Percentiles rank a stretch among this genome's conserved stretches.
These are phyloP conservation scores for Osmerus eperlanus DNA, from an alignment of 2,113 vertebrate genomes.

Conservation along the genomic window DNA sequence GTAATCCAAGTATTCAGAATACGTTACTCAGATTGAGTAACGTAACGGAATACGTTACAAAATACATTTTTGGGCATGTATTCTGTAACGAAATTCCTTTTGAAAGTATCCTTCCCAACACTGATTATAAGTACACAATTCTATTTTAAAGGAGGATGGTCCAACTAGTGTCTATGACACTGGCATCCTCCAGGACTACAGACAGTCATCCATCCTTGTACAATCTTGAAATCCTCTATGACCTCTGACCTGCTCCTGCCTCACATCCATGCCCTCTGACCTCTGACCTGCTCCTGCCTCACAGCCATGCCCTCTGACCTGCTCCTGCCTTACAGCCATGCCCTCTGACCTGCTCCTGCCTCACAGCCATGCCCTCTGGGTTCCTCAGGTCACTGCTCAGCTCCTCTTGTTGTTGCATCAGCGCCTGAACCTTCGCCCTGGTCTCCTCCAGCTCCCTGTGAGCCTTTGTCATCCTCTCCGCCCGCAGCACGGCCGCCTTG, in stretches of 20 bases:
- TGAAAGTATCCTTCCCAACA: too few relatives aligned
- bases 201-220: neutral
- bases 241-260: slow-evolving; percentile 35
- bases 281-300: slow-evolving; percentile 18
- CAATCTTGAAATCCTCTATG: neutral
- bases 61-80: too few relatives aligned
- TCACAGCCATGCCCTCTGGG: slow-evolving; percentile 49
- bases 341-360: slow-evolving; percentile 53
- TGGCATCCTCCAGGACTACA: too few relatives aligned
- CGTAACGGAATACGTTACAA: too few relatives aligned
- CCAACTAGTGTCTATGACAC: neutral
- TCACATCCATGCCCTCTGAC: slow-evolving; percentile 45
- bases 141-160: neutral
- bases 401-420: slow-evolving; percentile 48
- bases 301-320: slow-evolving; percentile 16
- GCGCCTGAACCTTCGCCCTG: slow-evolving; percentile 35
- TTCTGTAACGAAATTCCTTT: too few relatives aligned
- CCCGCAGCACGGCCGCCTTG: slow-evolving; percentile 32
- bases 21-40: too few relatives aligned
- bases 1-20: too few relatives aligned
- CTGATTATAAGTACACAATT: too few relatives aligned
- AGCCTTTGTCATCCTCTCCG: slow-evolving; percentile 39
- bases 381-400: slow-evolving; percentile 57
- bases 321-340: too few relatives aligned
- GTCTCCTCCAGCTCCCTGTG: slow-evolving; percentile 55